Percentiles rank a stretch among this genome's conserved stretches.
These are phyloP conservation scores for Siniperca scherzeri DNA, from an alignment of 2,797 vertebrate species.

Conservation along the genomic window DNA sequence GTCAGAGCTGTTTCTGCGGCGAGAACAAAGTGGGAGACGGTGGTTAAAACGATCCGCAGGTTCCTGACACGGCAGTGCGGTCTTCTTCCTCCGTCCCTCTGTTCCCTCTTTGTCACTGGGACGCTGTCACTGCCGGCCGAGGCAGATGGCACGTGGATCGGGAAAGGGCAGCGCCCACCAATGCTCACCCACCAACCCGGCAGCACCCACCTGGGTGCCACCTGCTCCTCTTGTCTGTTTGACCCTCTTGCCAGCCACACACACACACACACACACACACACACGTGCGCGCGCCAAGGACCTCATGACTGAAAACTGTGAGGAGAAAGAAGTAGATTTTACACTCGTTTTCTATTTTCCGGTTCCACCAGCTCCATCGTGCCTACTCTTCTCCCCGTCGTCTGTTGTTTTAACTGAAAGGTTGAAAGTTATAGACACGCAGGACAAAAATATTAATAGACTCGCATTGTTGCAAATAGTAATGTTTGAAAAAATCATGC, in stretches of 20 bases:
- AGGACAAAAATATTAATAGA: not conserved
- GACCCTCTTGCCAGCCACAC: slow-evolving; percentile 74
- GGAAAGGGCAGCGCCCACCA: slow-evolving; percentile 78
- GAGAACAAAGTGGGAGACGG: slow-evolving; percentile 6
- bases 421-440: not conserved
- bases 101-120: slow-evolving; percentile 46
- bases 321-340: slow-evolving; percentile 6
- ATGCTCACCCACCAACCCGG: slow-evolving; percentile 63
- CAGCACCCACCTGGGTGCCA: slow-evolving; percentile 88
- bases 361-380: not conserved
- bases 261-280: slow-evolving; percentile 51
- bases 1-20: slow-evolving; percentile 8
- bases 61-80: slow-evolving; percentile 2
- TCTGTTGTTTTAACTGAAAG: slow-evolving; percentile 23
- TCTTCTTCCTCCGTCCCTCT: slow-evolving; percentile 45
- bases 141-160: slow-evolving; percentile 78
- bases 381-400: not conserved
- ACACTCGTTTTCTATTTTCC: slow-evolving; percentile 17
- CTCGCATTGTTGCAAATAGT: not conserved
- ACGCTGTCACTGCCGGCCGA: slow-evolving; percentile 61
- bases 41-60: slow-evolving; percentile 26
- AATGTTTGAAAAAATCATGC: not conserved
- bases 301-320: slow-evolving; percentile 5
- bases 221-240: slow-evolving; percentile 89
- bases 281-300: slow-evolving; percentile 41